These are phyloP conservation scores for Aplocera efformata DNA, from an alignment of 2,888 invertebrate species.

Conservation along the genomic window DNA sequence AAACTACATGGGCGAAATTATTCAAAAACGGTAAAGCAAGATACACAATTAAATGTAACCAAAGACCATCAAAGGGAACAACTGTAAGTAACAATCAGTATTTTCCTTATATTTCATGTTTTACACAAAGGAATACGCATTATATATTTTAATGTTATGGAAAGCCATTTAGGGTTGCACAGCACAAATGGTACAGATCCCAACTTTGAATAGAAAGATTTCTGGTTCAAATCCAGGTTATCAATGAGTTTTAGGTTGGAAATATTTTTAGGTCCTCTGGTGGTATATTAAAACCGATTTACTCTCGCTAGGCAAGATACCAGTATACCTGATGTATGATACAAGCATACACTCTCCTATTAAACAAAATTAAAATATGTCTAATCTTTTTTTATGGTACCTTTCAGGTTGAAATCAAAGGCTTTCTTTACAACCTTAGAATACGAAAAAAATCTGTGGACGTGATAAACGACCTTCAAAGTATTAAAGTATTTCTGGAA, in stretches of 20 bases:
- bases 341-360: too few relatives aligned
- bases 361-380: too few relatives aligned
- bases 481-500: constrained; percentile 80
- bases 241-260: too few relatives aligned
- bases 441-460: constrained; percentile 81
- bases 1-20: constrained; percentile 80
- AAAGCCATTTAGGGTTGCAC: too few relatives aligned
- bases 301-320: too few relatives aligned
- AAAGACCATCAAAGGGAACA: constrained; percentile 84
- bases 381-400: neutral
- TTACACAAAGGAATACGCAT: constrained; percentile 84
- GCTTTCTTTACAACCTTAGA: constrained; percentile 82
- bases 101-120: constrained; percentile 54
- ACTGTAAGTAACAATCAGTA: constrained; percentile 66
- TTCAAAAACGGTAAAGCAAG: constrained; percentile 72
- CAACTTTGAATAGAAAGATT: too few relatives aligned
- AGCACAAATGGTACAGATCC: too few relatives aligned
- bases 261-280: too few relatives aligned
- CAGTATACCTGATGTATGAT: too few relatives aligned
- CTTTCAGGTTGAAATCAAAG: constrained; percentile 81
- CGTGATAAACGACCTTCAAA: constrained; percentile 77
- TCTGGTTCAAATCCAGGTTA: too few relatives aligned
- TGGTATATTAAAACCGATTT: too few relatives aligned
- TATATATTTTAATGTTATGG: too few relatives aligned
- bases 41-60: constrained; percentile 42